Conservation (phyloP, 2,113 vertebrate genomes). For the Emydura subglobosa region DNA sequence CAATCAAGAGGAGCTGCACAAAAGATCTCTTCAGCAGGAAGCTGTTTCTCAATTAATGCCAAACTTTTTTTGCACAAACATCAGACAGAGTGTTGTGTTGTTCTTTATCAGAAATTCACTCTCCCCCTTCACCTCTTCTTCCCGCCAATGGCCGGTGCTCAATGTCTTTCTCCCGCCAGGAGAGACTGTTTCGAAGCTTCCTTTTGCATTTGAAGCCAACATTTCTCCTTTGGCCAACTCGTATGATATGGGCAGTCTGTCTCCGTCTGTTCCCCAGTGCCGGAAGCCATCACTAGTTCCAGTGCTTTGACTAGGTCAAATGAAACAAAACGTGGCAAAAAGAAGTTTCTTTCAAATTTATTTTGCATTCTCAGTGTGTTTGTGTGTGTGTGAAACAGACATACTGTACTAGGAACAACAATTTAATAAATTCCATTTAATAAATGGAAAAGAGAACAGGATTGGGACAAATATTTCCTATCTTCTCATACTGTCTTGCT, state of each 20-base stretch:
- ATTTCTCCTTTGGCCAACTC: neutral
- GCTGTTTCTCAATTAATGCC: neutral
- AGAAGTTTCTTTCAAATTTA: conserved; percentile 38
- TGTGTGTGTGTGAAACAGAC: neutral
- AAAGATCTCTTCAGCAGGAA: conserved; percentile 9
- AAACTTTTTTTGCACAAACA: neutral
- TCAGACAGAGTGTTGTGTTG: neutral
- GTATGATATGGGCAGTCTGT: neutral
- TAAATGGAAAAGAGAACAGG: no score
- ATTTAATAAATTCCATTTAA: conserved; percentile 42
- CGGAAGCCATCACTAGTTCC: conserved; percentile 30
- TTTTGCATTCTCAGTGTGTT: conserved; percentile 9
- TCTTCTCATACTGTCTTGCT: no score
- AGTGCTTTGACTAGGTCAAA: neutral
- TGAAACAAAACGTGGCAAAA: conserved; percentile 44
- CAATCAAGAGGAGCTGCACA: conserved; percentile 1
- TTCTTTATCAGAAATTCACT: neutral
- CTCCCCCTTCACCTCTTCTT: conserved; percentile 8
- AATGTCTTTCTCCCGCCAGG: neutral
- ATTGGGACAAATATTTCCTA: no score
- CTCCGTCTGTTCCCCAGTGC: conserved; percentile 39
- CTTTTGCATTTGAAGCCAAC: neutral
- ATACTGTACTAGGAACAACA: conserved; percentile 26
- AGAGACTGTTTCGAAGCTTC: neutral
- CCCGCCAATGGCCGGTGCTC: neutral